Evolutionary conservation across 2,888 invertebrate species (phyloP).

Genomic region (Julus scanicus): DNA sequence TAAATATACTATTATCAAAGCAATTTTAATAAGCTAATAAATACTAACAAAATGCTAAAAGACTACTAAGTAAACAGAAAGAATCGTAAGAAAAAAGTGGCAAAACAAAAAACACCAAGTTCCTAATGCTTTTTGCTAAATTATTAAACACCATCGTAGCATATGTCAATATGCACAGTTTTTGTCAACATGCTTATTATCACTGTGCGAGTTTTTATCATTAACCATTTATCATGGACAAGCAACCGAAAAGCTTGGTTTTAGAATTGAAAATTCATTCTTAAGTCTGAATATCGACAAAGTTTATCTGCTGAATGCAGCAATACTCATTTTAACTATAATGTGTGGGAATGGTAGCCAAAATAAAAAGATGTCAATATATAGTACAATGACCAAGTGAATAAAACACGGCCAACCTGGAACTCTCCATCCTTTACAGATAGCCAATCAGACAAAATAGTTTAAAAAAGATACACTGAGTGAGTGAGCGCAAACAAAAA

Average conservation of each 20-base stretch:
- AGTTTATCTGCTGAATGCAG: too few species aligned
- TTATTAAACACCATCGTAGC: too few species aligned
- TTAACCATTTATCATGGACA: neutral
- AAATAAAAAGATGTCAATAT: neutral
- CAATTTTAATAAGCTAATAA: neutral
- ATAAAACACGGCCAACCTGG: conserved; percentile 53
- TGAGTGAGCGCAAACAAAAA: conserved; percentile 37
- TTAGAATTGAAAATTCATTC: too few species aligned
- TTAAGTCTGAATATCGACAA: too few species aligned
- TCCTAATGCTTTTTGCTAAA: too few species aligned
- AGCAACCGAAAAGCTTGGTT: too few species aligned
- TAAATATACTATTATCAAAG: too few species aligned
- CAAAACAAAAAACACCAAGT: neutral
- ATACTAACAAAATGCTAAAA: neutral
- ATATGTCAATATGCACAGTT: too few species aligned
- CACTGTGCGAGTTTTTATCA: too few species aligned
- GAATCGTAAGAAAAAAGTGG: neutral
- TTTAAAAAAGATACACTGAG: neutral
- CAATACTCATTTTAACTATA: neutral
- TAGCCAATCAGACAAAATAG: neutral
- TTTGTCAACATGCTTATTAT: too few species aligned
- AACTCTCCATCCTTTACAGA: conserved; percentile 49
- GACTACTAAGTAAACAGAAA: neutral
- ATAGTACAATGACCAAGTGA: neutral
- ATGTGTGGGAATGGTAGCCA: neutral